Conservation (phyloP, 2,797 vertebrate genomes). For the Brotula barbata region DNA sequence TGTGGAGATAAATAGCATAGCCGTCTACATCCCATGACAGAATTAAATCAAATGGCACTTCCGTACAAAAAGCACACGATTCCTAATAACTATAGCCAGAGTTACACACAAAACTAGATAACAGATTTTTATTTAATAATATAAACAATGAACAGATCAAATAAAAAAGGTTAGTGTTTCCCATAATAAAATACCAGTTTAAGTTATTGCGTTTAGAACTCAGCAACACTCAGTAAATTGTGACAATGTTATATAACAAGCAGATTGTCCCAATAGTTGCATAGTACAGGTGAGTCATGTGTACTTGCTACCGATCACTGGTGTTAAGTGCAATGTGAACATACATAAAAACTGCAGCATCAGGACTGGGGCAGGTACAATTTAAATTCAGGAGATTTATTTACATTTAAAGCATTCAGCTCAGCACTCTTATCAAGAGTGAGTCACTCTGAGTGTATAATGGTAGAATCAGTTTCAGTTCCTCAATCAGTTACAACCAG, state of each 20-base stretch:
- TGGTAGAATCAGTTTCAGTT: conserved; percentile 26
- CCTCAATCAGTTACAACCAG: conserved; percentile 22
- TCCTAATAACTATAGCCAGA: conserved; percentile 1
- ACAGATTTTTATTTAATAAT: conserved; percentile 63
- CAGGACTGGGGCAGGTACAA: conserved; percentile 11
- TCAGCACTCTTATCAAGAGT: conserved; percentile 13
- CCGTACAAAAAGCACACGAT: background rate
- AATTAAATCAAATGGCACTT: background rate
- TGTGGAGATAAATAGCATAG: conserved; percentile 6
- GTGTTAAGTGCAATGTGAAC: conserved; percentile 62
- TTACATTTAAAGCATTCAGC: conserved; percentile 33
- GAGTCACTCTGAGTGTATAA: conserved; percentile 28
- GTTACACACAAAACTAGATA: conserved; percentile 24
- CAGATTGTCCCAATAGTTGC: conserved; percentile 80
- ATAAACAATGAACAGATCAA: conserved; percentile 63
- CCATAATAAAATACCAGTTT: conserved; percentile 52
- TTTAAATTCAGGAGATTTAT: conserved; percentile 15
- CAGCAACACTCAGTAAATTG: conserved; percentile 54
- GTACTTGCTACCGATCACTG: conserved; percentile 69
- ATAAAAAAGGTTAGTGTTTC: conserved; percentile 57
- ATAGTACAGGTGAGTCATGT: conserved; percentile 77
- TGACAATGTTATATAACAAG: conserved; percentile 54
- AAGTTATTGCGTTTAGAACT: conserved; percentile 72
- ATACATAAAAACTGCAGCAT: conserved; percentile 42
- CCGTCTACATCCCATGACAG: background rate